These are phyloP conservation scores for Sandelia bainsii DNA, from an alignment of 2,797 vertebrate genomes.

Conservation along the genomic window DNA sequence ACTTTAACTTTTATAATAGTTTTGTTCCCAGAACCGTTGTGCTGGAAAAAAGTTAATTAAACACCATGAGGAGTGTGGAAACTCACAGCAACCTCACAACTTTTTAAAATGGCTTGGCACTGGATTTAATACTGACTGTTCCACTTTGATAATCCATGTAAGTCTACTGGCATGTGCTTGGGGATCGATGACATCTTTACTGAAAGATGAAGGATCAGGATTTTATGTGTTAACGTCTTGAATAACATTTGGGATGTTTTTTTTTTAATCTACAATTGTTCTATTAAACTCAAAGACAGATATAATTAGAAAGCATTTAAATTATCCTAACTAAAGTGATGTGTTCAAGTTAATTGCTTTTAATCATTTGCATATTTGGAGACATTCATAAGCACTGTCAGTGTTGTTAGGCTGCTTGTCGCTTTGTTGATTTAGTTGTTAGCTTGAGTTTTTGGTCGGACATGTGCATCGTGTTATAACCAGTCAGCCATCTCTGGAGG, in stretches of 20 bases:
- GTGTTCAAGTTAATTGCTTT: slow-evolving; percentile 25
- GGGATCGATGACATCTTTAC: slow-evolving; percentile 63
- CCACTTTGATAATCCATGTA: slow-evolving; percentile 66
- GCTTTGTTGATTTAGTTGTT: slow-evolving; percentile 13
- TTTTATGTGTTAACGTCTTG: slow-evolving; percentile 26
- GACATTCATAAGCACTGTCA: not conserved
- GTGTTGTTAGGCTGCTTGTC: not conserved
- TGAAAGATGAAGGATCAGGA: slow-evolving; percentile 20
- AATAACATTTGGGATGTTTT: slow-evolving; percentile 28
- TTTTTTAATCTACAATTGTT: slow-evolving; percentile 17
- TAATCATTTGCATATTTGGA: slow-evolving; percentile 1
- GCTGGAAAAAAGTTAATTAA: slow-evolving; percentile 75
- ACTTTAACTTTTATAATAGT: slow-evolving; percentile 65
- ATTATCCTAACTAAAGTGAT: not conserved
- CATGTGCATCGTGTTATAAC: slow-evolving; percentile 26
- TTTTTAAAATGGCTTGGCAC: slow-evolving; percentile 63
- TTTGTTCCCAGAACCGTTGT: slow-evolving; percentile 68
- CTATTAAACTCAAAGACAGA: slow-evolving; percentile 3
- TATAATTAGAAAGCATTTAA: slow-evolving; percentile 19
- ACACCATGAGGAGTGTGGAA: slow-evolving; percentile 58
- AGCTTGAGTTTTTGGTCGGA: slow-evolving; percentile 20
- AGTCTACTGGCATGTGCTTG: slow-evolving; percentile 44
- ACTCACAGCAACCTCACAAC: slow-evolving; percentile 50
- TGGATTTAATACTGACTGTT: slow-evolving; percentile 69
- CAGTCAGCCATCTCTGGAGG: slow-evolving; percentile 48